These are phyloP conservation scores for Desoria tigrina DNA, from an alignment of 2,888 invertebrate species.

Conservation along the genomic window DNA sequence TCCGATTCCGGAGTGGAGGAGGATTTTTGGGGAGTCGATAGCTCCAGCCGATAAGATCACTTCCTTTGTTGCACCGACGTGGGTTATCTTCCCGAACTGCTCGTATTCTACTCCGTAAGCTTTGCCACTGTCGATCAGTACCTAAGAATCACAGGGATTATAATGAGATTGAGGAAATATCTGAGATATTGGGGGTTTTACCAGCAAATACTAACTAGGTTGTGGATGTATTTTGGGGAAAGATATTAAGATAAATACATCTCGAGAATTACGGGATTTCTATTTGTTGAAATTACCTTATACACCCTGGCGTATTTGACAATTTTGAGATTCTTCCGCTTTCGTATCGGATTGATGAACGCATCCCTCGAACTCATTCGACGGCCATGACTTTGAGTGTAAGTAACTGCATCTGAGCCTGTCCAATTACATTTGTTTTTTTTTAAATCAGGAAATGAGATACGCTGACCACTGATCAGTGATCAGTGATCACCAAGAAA, in stretches of 20 bases:
- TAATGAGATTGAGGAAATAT: background rate
- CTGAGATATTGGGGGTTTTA: too few species aligned
- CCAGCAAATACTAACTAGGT: too few species aligned
- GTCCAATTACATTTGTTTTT: slow-evolving; percentile 8
- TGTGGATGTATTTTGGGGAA: too few species aligned
- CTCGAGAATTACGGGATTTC: too few species aligned
- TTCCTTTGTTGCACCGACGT: slow-evolving; percentile 25
- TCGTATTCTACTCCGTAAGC: slow-evolving; percentile 33
- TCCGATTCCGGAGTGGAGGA: slow-evolving; percentile 29
- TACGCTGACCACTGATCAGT: too few species aligned
- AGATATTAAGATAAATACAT: too few species aligned
- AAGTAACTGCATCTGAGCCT: slow-evolving; percentile 25
- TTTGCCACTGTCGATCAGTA: background rate
- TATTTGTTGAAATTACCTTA: slow-evolving; percentile 29
- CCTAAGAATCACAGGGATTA: background rate
- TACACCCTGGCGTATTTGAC: slow-evolving; percentile 29
- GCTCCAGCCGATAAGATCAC: slow-evolving; percentile 32
- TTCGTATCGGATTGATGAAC: slow-evolving; percentile 25
- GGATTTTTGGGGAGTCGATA: slow-evolving; percentile 29
- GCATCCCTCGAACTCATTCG: slow-evolving; percentile 28
- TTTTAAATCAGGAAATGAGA: too few species aligned
- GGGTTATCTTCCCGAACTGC: slow-evolving; percentile 28
- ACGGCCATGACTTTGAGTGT: slow-evolving; percentile 24
- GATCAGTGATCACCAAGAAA: background rate
- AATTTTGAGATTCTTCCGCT: slow-evolving; percentile 19